Conservation (phyloP, 2,113 vertebrate species). For the Otocyon megalotis region DNA sequence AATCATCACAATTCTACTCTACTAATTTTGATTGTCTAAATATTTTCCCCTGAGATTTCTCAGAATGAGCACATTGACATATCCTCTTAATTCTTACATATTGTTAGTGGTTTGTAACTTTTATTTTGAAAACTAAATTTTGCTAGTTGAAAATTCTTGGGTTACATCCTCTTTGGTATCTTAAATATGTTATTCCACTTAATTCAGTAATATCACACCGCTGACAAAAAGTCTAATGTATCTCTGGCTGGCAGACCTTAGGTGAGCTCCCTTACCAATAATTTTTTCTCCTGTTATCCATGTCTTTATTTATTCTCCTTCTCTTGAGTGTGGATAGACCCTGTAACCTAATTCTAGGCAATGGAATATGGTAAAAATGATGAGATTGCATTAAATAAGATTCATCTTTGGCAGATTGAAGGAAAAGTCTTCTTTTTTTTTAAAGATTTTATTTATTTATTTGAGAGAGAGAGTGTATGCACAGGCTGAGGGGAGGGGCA, state of each 20-base stretch:
- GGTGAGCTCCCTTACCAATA: background rate
- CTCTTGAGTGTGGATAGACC: background rate
- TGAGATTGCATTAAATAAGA: background rate
- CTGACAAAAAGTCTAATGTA: background rate
- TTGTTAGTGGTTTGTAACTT: background rate
- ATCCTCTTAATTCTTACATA: background rate
- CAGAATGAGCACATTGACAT: background rate
- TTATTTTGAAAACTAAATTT: background rate
- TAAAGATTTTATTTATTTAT: background rate
- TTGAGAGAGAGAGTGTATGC: background rate
- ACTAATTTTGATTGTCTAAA: background rate
- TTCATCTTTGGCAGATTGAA: background rate
- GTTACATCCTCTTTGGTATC: background rate
- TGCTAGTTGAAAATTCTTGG: background rate
- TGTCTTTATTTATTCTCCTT: background rate
- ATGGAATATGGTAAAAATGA: background rate
- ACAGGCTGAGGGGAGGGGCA: background rate
- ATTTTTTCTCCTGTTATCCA: background rate
- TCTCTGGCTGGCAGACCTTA: background rate
- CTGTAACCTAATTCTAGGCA: background rate
- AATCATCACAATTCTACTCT: background rate
- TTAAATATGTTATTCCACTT: background rate
- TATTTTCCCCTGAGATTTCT: background rate
- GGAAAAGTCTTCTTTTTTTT: background rate
- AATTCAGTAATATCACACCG: background rate